Percentiles rank a stretch among this genome's conserved stretches.
phyloP scores from a whole-genome alignment of 2,797 vertebrate species.

The Carapus acus region DNA sequence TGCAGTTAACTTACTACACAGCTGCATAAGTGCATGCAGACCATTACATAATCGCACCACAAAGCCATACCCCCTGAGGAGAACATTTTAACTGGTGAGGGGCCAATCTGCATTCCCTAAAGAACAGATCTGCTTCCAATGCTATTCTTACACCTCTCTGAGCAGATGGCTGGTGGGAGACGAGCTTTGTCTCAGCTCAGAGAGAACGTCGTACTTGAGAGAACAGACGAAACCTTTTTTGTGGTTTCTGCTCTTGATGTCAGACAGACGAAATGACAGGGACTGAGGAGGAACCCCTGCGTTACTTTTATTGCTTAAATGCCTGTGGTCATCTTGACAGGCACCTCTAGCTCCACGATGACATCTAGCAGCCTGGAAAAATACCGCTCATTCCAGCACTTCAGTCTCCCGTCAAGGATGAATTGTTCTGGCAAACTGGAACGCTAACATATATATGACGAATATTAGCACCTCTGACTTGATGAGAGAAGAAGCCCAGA shows the following conservation, averaged over 20 bases:
- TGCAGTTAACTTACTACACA: neutral
- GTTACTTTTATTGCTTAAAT: no score
- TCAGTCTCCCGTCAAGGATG: neutral
- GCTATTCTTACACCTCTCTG: constrained; percentile 53
- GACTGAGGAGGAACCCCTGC: no score
- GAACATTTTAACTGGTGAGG: constrained; percentile 5
- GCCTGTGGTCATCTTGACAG: constrained; percentile 24
- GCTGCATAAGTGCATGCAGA: constrained; percentile 19
- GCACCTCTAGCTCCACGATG: neutral
- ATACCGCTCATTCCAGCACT: neutral
- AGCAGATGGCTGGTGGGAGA: constrained; percentile 64
- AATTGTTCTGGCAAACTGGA: neutral
- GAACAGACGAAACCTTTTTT: constrained; percentile 17
- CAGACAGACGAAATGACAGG: constrained; percentile 14
- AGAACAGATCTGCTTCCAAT: constrained; percentile 18
- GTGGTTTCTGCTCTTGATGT: no score
- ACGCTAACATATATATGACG: neutral
- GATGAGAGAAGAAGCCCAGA: neutral
- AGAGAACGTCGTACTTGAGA: constrained; percentile 54
- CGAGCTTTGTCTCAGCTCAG: constrained; percentile 53
- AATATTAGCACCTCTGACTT: neutral
- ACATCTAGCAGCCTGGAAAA: constrained; percentile 11
- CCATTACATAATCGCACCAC: constrained; percentile 47
- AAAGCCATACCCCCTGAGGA: constrained; percentile 38
- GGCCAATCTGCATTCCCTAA: constrained; percentile 12